These are phyloP conservation scores for Bryconaethiops microstoma DNA, from an alignment of 2,797 vertebrate species.

Conservation along the genomic window DNA sequence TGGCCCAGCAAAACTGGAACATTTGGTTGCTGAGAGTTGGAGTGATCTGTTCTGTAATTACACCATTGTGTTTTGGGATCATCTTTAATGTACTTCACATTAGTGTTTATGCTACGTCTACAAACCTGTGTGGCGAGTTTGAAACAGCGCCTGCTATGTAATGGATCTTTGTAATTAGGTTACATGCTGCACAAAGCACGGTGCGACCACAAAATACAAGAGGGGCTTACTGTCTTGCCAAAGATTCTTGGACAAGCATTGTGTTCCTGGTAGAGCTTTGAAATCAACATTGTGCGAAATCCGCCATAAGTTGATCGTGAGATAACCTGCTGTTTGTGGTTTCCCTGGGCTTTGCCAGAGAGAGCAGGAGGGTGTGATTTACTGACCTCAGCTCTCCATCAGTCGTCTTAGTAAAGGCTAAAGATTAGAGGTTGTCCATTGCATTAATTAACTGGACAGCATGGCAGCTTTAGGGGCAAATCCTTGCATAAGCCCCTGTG, in stretches of 20 bases:
- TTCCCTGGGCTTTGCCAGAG: neutral
- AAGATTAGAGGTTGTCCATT: constrained; percentile 53
- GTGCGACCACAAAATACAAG: constrained; percentile 4
- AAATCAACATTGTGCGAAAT: constrained; percentile 5
- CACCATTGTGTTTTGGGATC: constrained; percentile 21
- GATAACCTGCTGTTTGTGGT: constrained; percentile 26
- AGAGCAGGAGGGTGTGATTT: constrained; percentile 42
- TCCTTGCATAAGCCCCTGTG: constrained; percentile 36
- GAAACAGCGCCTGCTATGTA: constrained; percentile 4
- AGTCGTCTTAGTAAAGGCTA: constrained; percentile 42
- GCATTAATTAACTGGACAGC: constrained; percentile 58
- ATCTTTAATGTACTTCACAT: constrained; percentile 19
- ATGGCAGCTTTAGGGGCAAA: constrained; percentile 49
- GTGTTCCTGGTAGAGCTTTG: constrained; percentile 14
- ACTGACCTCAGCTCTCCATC: constrained; percentile 41
- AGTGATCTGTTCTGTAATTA: constrained; percentile 25
- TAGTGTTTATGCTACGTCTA: constrained; percentile 5
- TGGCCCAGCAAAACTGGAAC: neutral
- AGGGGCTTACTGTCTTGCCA: constrained; percentile 14
- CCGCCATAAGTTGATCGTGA: constrained; percentile 16
- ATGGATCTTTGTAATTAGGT: constrained; percentile 22
- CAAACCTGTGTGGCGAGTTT: constrained; percentile 19
- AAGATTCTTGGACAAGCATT: constrained; percentile 10
- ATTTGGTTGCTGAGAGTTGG: neutral
- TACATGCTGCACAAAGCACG: neutral